Base-by-base conservation (phyloP, 2,888 invertebrate species). In the Melikaiella ostensackeni region DNA sequence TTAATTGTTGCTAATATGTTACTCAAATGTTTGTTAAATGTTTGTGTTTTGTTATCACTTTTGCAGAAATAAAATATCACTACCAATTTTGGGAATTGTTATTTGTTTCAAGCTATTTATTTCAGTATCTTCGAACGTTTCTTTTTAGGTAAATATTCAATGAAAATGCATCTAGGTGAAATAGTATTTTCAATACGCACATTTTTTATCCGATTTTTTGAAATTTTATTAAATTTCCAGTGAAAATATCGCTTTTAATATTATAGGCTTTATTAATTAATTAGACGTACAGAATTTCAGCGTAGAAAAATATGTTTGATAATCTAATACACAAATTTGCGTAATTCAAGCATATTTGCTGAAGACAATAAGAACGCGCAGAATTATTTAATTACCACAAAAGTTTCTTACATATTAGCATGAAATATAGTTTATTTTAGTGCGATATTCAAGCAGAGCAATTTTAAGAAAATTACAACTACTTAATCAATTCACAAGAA, bases 51-150 rank as follows among this genome's bases (percentile, higher is more conserved):
- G 19, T 50, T 30, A 55, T 55, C 50, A 50, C 46, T 46, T 30
- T 70, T 50, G 50, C 33, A 70, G 50, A 70, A 70, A 70, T 70
- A 70, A 70, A 70, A 50, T 70, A 8, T 70, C 70, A 55, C 50
- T 70, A 30, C 50, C 33, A 33, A 30, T 33, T 46, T 7, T 30
- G 2, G 0, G 21, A 30, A 30, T 55, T 33, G 0, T 55, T 50
- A 66, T 55, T 70, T 50, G 0, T 19, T n/a, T 5, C 11, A n/a
- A 9, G 13, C 24, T 42, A 27, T 19, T 27, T 7, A 19, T 2
- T 27, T 9, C 0, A 50, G n/a, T n/a, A 1, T n/a, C 2, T n/a
- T 50, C 8, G 9, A 55, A 21, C 2, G 0, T 30, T 30, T 30
- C 4, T 30, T 30, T 30, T 30, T 4, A 30, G 30, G 30, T 30